phyloP scores from a whole-genome alignment of 2,113 vertebrate genomes.

The Pomatostomus ruficeps region DNA sequence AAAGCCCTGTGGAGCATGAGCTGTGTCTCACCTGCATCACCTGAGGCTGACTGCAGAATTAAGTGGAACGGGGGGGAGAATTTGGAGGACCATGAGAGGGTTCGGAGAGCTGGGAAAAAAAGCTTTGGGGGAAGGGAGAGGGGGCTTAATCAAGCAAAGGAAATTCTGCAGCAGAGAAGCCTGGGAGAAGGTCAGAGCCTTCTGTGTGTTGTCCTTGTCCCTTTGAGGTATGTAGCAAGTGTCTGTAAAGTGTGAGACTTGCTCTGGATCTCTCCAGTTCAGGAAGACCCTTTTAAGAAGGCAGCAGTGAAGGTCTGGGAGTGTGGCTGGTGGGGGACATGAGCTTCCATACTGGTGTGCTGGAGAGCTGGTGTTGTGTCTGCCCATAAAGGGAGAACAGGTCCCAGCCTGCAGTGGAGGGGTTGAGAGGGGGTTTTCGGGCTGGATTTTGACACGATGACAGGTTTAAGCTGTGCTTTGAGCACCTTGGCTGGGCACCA shows the following conservation, averaged over 20 bases:
- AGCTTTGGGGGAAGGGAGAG: rapidly evolving
- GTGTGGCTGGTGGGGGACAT: rapidly evolving
- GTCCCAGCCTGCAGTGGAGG: background rate
- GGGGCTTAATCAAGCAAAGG: background rate
- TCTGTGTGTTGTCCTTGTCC: background rate
- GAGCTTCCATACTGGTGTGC: background rate
- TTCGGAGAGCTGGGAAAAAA: background rate
- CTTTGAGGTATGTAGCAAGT: background rate
- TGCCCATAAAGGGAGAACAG: rapidly evolving
- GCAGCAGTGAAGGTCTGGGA: background rate
- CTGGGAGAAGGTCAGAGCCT: background rate
- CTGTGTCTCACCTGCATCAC: background rate
- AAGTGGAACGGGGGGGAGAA: background rate
- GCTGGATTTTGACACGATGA: rapidly evolving
- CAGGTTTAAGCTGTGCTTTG: background rate
- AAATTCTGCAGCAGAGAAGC: background rate
- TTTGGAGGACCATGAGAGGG: background rate
- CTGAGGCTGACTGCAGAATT: background rate
- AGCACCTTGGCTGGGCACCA: background rate
- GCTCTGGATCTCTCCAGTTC: background rate
- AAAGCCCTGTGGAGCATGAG: background rate
- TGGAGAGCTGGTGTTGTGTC: background rate
- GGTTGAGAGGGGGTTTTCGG: background rate
- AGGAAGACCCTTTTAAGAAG: background rate
- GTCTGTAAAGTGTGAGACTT: background rate